Percentiles rank a stretch among this genome's conserved stretches.
Evolutionary conservation across 2,797 vertebrate genomes (phyloP).

Genomic region (Eulemur albifrons): DNA sequence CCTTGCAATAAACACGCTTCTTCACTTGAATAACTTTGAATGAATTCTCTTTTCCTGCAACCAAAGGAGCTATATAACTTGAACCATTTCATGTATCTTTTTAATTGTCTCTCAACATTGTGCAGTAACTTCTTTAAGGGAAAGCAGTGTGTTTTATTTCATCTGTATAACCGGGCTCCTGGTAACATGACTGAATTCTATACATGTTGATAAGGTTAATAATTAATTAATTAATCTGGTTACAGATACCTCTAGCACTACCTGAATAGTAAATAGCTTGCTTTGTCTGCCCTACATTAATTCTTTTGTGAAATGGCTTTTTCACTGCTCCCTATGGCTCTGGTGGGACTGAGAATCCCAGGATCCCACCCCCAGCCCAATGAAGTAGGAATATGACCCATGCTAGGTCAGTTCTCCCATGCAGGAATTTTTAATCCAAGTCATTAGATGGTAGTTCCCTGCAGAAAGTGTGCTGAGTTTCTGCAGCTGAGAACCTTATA

Average conservation of each 20-base stretch:
- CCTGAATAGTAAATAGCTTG: background rate
- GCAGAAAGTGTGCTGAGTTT: background rate
- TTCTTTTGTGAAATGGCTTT: background rate
- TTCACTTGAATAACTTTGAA: slow-evolving; percentile 46
- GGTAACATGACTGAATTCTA: background rate
- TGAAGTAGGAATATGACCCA: background rate
- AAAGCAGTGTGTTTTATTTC: background rate
- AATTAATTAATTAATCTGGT: background rate
- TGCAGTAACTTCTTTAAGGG: slow-evolving; percentile 3
- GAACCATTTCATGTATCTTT: slow-evolving; percentile 2
- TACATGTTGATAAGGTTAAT: background rate
- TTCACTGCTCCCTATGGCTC: background rate
- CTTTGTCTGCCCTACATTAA: background rate
- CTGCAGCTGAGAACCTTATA: background rate
- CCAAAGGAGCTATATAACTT: slow-evolving; percentile 44
- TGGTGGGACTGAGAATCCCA: background rate
- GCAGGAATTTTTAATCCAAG: background rate
- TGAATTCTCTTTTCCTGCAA: slow-evolving; percentile 49
- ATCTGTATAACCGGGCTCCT: background rate
- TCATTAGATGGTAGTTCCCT: background rate
- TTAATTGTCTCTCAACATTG: background rate
- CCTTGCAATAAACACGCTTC: background rate
- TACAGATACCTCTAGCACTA: background rate
- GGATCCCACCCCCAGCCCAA: background rate
- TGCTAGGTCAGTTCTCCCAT: background rate